These are phyloP conservation scores for Melanostoma scalare DNA, from an alignment of 2,888 invertebrate species.

Conservation along the genomic window DNA sequence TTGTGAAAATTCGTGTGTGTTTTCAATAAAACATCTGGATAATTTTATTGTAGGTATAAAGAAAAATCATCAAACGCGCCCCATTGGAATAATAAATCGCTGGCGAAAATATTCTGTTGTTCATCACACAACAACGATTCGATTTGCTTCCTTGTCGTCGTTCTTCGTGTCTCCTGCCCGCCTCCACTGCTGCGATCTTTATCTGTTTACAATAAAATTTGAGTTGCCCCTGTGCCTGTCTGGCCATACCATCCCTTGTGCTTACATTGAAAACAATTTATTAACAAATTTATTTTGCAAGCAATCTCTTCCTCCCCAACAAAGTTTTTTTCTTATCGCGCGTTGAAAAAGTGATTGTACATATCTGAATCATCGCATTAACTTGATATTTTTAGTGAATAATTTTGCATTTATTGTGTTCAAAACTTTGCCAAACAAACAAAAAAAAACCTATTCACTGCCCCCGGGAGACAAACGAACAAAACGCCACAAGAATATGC, in stretches of 20 bases:
- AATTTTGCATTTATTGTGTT: slow-evolving; percentile 56
- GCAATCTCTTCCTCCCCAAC: slow-evolving; percentile 11
- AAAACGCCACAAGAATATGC: slow-evolving; percentile 12
- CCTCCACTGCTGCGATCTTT: slow-evolving; percentile 50
- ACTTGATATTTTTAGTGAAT: slow-evolving; percentile 35
- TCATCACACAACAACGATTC: slow-evolving; percentile 39
- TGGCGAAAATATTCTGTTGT: slow-evolving; percentile 41
- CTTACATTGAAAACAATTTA: slow-evolving; percentile 59
- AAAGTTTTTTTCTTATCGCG: slow-evolving; percentile 17
- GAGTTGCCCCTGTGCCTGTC: slow-evolving; percentile 61
- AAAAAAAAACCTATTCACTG: slow-evolving; percentile 39
- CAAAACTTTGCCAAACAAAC: slow-evolving; percentile 30
- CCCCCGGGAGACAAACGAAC: slow-evolving; percentile 65
- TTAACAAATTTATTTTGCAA: slow-evolving; percentile 31
- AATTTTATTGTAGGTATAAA: slow-evolving; percentile 18
- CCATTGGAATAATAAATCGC: slow-evolving; percentile 49
- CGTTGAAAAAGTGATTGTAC: slow-evolving; percentile 12
- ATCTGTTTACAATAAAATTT: slow-evolving; percentile 73
- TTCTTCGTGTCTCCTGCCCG: slow-evolving; percentile 4
- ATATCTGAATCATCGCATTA: slow-evolving; percentile 31
- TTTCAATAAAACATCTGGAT: slow-evolving; percentile 65
- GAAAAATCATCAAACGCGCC: slow-evolving; percentile 32
- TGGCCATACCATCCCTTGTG: slow-evolving; percentile 41
- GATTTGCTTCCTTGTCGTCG: slow-evolving; percentile 33
- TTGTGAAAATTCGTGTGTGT: neutral